These are phyloP conservation scores for Scaptomyza hsui DNA, from an alignment of 1,140 invertebrate genomes.

Conservation along the genomic window DNA sequence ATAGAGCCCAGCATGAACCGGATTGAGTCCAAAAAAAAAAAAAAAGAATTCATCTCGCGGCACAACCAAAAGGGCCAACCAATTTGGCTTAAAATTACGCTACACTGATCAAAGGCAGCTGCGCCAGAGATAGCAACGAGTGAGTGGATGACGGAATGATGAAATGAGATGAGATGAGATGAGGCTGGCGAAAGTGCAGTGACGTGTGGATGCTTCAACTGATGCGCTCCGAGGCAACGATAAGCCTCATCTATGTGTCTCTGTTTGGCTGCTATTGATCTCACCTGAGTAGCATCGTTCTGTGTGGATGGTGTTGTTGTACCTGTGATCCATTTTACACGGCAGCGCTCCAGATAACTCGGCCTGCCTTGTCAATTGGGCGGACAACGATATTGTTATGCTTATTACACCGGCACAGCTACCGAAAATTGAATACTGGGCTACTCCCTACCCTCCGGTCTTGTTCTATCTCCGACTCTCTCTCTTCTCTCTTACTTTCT, in stretches of 20 bases:
- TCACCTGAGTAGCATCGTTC: constrained; percentile 54
- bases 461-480: not conserved
- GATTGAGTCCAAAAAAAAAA: constrained; percentile 2
- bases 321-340: constrained; percentile 78
- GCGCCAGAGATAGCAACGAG: constrained; percentile 54
- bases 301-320: not conserved
- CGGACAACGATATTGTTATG: constrained; percentile 83
- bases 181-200: constrained; percentile 68
- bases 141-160: constrained; percentile 21
- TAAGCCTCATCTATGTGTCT: constrained; percentile 61
- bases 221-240: constrained; percentile 26
- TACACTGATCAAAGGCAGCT: constrained; percentile 82
- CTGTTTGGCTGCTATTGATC: constrained; percentile 74
- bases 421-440: constrained; percentile 56
- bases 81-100: constrained; percentile 83
- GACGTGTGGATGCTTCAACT: constrained; percentile 66
- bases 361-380: constrained; percentile 75
- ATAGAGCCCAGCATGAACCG: constrained; percentile 39
- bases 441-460: not conserved
- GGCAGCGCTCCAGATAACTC: constrained; percentile 63
- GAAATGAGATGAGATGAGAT: constrained; percentile 22
- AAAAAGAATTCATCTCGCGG: constrained; percentile 31
- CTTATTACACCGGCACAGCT: constrained; percentile 79
- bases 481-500: constrained; percentile 1
- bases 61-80: constrained; percentile 46